Evolutionary conservation across 2,888 invertebrate genomes (phyloP).

Genomic region (Eutolmus rufibarbis): DNA sequence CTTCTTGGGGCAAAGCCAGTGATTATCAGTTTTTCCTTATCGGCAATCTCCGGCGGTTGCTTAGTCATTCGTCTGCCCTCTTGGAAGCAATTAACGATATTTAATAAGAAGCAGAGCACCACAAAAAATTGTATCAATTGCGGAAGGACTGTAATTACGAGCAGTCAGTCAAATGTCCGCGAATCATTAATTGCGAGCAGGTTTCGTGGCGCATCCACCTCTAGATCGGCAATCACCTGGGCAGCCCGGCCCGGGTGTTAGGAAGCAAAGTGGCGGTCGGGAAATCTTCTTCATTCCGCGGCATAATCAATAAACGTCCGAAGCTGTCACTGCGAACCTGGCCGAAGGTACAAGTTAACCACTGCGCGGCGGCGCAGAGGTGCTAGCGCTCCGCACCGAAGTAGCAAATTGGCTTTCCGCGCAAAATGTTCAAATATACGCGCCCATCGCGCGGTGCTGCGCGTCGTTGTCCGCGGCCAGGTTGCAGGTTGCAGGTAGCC

Average conservation of each 20-base stretch:
- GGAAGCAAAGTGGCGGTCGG: background rate
- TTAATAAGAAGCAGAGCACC: background rate
- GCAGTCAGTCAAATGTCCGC: constrained; percentile 7
- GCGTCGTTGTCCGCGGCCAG: background rate
- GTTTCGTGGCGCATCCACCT: background rate
- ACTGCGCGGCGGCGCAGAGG: background rate
- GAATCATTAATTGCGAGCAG: constrained; percentile 1
- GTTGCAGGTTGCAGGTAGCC: background rate
- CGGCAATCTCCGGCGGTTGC: background rate
- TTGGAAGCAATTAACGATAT: background rate
- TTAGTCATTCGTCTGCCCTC: background rate
- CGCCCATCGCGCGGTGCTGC: background rate
- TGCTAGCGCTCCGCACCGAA: background rate
- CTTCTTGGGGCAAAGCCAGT: background rate
- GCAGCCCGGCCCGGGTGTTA: background rate
- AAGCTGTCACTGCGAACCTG: background rate
- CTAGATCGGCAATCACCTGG: background rate
- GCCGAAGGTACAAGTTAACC: constrained; percentile 4
- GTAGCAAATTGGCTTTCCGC: constrained; percentile 1
- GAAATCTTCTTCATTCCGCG: background rate
- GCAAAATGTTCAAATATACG: background rate
- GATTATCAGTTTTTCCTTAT: background rate
- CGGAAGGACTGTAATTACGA: background rate
- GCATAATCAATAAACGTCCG: constrained; percentile 18
- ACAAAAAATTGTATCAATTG: background rate